Evolutionary conservation across 2,797 vertebrate species (phyloP), one percentile per base, ranked within the genome.

Genomic region (Halcyon smyrnensis): DNA sequence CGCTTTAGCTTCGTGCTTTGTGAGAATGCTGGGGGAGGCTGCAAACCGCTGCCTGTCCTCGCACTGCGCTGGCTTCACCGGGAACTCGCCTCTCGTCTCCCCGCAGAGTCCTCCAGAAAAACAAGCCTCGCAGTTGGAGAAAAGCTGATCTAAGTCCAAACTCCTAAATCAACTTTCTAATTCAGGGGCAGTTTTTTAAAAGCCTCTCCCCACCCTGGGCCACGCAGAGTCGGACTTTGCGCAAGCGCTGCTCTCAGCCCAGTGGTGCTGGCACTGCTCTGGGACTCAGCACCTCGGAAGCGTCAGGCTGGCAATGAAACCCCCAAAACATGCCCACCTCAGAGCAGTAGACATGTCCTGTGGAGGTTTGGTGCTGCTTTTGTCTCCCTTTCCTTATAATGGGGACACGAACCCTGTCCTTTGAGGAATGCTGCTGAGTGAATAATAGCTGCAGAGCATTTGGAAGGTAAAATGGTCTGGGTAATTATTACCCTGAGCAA

Each of bases 361-460:
- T 7, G 15, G 57, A 67, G 70, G 37, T 67, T 12, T 39, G 51
- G 13, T 37, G 32, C 46, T 43, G 21, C 51, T 48, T 75, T 67
- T 69, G 1, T 36, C 65, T 81, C 2, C 0, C 30, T 69, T 76
- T 51, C 65, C 62, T 51, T 62, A 39, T 70, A 46, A 62, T 1
- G 5, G 50, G 27, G 27, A 69, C 23, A 27, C 0, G 2, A 94
- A 73, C 20, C 15, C 41, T 54, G 56, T 64, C 3, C 1, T 43
- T 91, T 43, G 64, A 79, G 82, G 82, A 93, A 91, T 53, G 74
- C 54, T 64, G 69, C 37, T 53, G 67, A 89, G 60, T 60, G 75
- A 87, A 71, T 60, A 94, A 95, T 43, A 64, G 69, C 65, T 77
- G 74, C 86, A 59, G 80, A 73, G 83, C 75, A 39, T 81, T 60